Conservation (phyloP, 2,888 invertebrate species). For the Gymnocheta viridis region DNA sequence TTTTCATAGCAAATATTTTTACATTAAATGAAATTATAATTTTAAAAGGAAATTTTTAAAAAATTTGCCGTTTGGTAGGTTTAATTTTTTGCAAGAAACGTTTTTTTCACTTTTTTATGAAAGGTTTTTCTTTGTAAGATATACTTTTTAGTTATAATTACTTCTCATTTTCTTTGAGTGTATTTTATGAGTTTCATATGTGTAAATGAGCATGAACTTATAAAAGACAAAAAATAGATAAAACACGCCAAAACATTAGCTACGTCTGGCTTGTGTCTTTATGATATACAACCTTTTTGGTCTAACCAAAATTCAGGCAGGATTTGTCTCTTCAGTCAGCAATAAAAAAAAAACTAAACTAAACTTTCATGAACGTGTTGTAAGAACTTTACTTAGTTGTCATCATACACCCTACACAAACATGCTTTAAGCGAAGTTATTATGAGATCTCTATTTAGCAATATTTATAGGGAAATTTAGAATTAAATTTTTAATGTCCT, state of each 20-base stretch:
- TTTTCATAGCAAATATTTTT: no score
- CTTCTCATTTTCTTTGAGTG: conserved; percentile 19
- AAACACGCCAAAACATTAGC: conserved; percentile 65
- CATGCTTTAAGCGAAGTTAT: no score
- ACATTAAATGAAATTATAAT: no score
- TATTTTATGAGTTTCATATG: conserved; percentile 6
- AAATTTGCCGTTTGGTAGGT: no score
- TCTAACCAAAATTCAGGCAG: conserved; percentile 43
- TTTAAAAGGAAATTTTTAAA: no score
- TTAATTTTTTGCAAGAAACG: no score
- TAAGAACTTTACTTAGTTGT: not conserved
- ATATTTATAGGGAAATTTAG: no score
- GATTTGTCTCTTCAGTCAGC: conserved; percentile 1
- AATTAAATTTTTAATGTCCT: no score
- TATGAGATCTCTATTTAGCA: no score
- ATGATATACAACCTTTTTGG: conserved; percentile 60
- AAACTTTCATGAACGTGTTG: not conserved
- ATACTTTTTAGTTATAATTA: not conserved
- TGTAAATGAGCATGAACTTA: conserved; percentile 36
- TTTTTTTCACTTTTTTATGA: no score
- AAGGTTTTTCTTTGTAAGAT: not conserved
- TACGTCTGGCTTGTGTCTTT: conserved; percentile 48
- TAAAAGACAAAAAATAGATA: conserved; percentile 50
- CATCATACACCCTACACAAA: conserved; percentile 33
- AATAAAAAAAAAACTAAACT: not conserved